phyloP scores from a whole-genome alignment of 2,113 vertebrate species.

The Piaya cayana region DNA sequence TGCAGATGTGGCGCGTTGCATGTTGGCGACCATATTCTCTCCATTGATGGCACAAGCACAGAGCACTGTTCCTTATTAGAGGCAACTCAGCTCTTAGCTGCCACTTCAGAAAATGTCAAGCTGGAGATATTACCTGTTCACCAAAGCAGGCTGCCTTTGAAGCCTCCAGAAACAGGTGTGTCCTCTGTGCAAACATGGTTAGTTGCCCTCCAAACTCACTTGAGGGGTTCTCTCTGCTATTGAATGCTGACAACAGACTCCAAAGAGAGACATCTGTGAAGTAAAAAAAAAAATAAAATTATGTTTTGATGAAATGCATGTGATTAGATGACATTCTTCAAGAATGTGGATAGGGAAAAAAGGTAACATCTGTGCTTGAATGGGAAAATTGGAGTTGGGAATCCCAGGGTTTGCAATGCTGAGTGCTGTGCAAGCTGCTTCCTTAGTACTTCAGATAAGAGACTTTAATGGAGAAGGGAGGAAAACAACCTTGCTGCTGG shows the following conservation, averaged over 20 bases:
- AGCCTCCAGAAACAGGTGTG: constrained; percentile 90
- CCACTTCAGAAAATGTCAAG: constrained; percentile 83
- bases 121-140: constrained; percentile 91
- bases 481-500: background rate
- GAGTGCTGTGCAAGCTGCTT: constrained; percentile 2
- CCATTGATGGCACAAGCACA: constrained; percentile 92
- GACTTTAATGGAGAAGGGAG: background rate
- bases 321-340: constrained; percentile 18
- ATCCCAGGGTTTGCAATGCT: constrained; percentile 26
- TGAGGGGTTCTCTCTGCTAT: background rate
- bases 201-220: background rate
- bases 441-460: constrained; percentile 28
- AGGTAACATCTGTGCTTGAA: constrained; percentile 45
- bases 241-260: background rate
- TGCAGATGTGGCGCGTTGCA: constrained; percentile 89
- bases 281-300: background rate
- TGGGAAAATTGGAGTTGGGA: constrained; percentile 13
- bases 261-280: constrained; percentile 18
- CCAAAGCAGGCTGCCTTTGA: constrained; percentile 83
- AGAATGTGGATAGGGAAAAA: constrained; percentile 26
- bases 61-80: constrained; percentile 94
- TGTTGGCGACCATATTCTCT: constrained; percentile 89
- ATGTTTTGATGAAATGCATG: background rate
- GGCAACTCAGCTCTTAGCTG: constrained; percentile 91
- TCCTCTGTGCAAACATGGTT: background rate